These are phyloP conservation scores for Atherinomorus stipes DNA, from an alignment of 2,113 vertebrate species.

Conservation along the genomic window DNA sequence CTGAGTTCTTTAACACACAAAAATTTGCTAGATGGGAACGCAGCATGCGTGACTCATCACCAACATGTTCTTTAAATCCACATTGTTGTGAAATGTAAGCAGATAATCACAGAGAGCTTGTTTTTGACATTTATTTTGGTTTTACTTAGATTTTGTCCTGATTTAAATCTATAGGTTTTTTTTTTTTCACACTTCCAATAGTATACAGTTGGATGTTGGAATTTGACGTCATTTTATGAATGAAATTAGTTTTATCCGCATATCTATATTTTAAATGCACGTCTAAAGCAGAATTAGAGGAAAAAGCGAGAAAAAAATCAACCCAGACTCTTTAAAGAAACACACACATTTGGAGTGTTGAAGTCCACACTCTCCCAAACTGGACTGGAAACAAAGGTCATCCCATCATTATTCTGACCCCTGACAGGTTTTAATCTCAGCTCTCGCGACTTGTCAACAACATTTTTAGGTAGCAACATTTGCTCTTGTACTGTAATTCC, in stretches of 20 bases:
- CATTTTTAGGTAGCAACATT: constrained; percentile 66
- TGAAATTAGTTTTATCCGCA: too few species aligned
- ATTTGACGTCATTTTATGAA: too few species aligned
- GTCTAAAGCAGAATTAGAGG: background rate
- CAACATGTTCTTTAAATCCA: background rate
- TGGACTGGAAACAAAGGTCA: constrained; percentile 28
- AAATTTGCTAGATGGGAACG: constrained; percentile 10
- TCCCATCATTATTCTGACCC: constrained; percentile 21
- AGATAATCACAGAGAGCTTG: background rate
- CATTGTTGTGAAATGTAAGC: background rate
- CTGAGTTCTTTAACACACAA: background rate
- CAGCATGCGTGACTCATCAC: background rate
- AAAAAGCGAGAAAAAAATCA: background rate
- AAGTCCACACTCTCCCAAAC: background rate
- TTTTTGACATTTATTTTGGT: too few species aligned
- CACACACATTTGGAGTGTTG: too few species aligned
- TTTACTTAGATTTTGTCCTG: too few species aligned
- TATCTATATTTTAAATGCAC: too few species aligned
- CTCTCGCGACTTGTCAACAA: constrained; percentile 57
- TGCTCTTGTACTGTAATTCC: constrained; percentile 37
- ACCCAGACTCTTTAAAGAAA: too few species aligned
- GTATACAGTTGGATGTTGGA: too few species aligned
- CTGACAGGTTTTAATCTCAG: constrained; percentile 30
- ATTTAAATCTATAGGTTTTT: background rate
- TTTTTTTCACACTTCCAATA: too few species aligned